Conservation (phyloP, 2,888 invertebrate species). For the Sarcophaga subvicina region DNA sequence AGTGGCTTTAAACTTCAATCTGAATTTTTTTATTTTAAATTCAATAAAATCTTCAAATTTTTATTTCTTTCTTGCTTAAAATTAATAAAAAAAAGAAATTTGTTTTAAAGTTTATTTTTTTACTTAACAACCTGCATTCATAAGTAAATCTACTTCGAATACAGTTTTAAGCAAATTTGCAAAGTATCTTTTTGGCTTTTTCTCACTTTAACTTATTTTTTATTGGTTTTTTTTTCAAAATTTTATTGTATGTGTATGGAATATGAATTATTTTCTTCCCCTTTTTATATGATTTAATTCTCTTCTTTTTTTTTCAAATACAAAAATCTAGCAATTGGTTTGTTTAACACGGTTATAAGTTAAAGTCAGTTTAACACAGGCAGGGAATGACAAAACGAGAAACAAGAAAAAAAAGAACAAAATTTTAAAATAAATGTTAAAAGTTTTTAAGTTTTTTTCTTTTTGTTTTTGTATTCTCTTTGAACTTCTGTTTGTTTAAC, state of each 20-base stretch:
- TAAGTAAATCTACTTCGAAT: constrained; percentile 67
- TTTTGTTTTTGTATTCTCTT: background rate
- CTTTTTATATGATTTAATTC: background rate
- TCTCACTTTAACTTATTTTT: no score
- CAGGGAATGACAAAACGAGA: background rate
- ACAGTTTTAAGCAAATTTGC: constrained; percentile 41
- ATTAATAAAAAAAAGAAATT: constrained; percentile 12
- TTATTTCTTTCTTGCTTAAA: background rate
- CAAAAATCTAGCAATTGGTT: background rate
- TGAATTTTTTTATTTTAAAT: no score
- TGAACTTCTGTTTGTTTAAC: background rate
- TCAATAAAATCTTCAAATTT: background rate
- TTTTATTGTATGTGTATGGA: background rate
- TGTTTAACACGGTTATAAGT: constrained; percentile 15
- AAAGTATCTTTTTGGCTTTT: background rate
- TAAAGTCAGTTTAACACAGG: background rate
- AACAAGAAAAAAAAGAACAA: background rate
- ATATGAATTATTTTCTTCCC: constrained; percentile 17
- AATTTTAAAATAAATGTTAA: no score
- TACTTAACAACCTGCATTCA: constrained; percentile 18
- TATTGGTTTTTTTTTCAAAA: no score
- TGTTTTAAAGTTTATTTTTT: constrained; percentile 41
- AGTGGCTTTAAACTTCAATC: no score
- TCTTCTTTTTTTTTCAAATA: background rate
- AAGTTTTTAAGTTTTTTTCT: background rate